phyloP scores from a whole-genome alignment of 2,113 vertebrate species.

The Bufo bufo region DNA sequence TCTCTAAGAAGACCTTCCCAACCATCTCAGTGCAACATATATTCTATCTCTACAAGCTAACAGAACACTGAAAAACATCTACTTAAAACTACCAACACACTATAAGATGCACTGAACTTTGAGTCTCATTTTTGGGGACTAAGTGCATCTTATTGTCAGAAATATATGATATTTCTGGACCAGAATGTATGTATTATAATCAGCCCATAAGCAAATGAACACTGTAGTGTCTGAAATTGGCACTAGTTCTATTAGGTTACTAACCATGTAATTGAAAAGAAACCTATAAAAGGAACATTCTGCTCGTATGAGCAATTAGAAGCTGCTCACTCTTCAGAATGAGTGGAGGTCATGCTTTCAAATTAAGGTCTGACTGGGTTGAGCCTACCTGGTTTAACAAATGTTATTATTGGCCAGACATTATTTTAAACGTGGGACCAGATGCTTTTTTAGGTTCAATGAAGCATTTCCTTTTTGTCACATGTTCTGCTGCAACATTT shows the following conservation, averaged over 20 bases:
- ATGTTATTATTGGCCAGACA: slow-evolving; percentile 37
- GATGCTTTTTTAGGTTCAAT: slow-evolving; percentile 2
- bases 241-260: neutral
- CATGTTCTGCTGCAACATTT: slow-evolving; percentile 24
- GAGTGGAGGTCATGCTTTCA: slow-evolving; percentile 37
- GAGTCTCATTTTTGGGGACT: too few species aligned
- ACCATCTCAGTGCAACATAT: too few species aligned
- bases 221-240: neutral
- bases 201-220: neutral
- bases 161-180: too few species aligned
- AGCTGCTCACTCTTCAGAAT: slow-evolving; percentile 33
- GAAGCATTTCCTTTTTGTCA: slow-evolving; percentile 2
- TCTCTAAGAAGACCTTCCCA: too few species aligned
- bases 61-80: too few species aligned
- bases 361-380: slow-evolving; percentile 26
- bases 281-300: neutral
- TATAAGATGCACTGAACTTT: too few species aligned
- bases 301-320: slow-evolving; percentile 22
- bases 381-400: slow-evolving; percentile 35
- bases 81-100: too few species aligned
- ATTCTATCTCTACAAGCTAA: too few species aligned
- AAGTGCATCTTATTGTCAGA: too few species aligned
- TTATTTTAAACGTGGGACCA: neutral
- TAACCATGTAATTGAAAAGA: neutral
- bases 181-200: too few species aligned